These are phyloP conservation scores for Sinhomidia bicolor DNA, from an alignment of 2,888 invertebrate species.

Conservation along the genomic window DNA sequence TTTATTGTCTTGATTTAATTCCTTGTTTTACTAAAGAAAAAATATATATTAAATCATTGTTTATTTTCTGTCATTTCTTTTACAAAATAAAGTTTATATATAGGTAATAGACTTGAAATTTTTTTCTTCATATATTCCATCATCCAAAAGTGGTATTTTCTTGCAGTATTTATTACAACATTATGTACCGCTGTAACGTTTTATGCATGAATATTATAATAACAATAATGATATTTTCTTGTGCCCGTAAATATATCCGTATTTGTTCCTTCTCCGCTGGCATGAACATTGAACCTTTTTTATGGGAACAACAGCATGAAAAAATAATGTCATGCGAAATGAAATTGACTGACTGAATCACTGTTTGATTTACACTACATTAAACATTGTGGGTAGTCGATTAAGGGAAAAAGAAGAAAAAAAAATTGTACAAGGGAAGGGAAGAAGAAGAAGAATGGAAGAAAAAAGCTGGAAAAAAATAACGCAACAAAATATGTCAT, in stretches of 20 bases:
- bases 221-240: neutral
- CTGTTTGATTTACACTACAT: constrained; percentile 72
- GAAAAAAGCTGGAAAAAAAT: constrained; percentile 5
- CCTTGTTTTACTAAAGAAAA: too few relatives aligned
- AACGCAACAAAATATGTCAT: constrained; percentile 30
- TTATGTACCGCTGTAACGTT: neutral
- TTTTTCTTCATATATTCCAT: constrained; percentile 51
- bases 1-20: too few relatives aligned
- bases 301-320: constrained; percentile 54
- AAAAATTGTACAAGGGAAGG: constrained; percentile 5
- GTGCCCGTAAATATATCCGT: neutral
- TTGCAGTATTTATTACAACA: neutral
- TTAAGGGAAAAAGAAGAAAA: constrained; percentile 60
- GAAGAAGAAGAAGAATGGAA: neutral
- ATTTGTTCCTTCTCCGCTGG: neutral
- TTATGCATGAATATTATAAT: neutral
- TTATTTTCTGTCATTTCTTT: too few relatives aligned
- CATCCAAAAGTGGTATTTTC: constrained; percentile 6
- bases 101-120: constrained; percentile 33
- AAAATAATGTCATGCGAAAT: constrained; percentile 67
- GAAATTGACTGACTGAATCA: constrained; percentile 75
- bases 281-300: constrained; percentile 31
- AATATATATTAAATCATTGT: too few relatives aligned
- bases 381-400: constrained; percentile 72
- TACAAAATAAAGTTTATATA: too few relatives aligned